Base-by-base conservation (phyloP, 1,140 invertebrate species). In the Hyposmocoma kahamanoa region DNA sequence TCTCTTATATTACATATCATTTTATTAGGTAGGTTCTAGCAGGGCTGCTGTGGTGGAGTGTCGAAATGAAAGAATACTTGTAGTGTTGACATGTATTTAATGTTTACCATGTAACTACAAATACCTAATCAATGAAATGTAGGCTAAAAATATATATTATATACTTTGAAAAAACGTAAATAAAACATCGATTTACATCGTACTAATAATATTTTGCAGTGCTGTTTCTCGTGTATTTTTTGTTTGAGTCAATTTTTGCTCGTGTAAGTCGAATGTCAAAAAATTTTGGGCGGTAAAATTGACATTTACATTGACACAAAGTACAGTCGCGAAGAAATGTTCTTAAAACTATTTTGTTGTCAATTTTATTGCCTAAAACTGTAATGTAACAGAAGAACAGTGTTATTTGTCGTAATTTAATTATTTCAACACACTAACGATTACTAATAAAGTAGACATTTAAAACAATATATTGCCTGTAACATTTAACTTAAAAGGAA, bases 71-170 rank as follows among this genome's bases (percentile, higher is more conserved):
- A 84, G 76, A 82, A 65, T 74, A 74, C 53, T 78, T 68, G 63
- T 72, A 73, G 81, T 82, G 77, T 84, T 81, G 78, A 79, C 81
- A 84, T 82, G 81, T 84, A 79, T 80, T 84, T 84, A 84, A 84
- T 82, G 76, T 84, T 79, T 66, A 81, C 50, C 62, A 80, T 80
- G 80, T 80, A 75, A 73, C 76, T 79, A 80, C 76, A 76, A 63
- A 59, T 72, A 75, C 73, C 74, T 76, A 81, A 64, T 72, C 72
- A 72, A 79, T 72, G 64, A 72, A 72, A 74, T 62, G 59, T 72
- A 66, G 56, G 55, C 63, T 68, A 76, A 69, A 58, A 68, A 42
- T 49, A 49, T n/a, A n/a, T 42, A 38, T 47, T 9, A 36, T 36
- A 20, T 41, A 41, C 63, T 61, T 57, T 43, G n/a, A 53, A 55